Evolutionary conservation across 2,113 vertebrate genomes (phyloP).

Genomic region (Petroica traversi): DNA sequence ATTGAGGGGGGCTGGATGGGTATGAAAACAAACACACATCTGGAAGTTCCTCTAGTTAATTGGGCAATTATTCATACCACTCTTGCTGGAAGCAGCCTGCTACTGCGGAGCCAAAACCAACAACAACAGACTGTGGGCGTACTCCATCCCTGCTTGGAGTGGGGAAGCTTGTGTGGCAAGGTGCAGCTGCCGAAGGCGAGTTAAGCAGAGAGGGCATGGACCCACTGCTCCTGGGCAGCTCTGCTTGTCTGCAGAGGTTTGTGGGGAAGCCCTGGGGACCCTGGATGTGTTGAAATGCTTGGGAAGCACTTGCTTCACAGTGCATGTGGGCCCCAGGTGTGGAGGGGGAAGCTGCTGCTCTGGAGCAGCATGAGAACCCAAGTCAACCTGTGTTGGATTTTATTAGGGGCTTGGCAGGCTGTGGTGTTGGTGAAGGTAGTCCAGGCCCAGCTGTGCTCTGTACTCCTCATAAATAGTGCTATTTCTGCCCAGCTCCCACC

Average conservation of each 20-base stretch:
- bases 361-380: neutral
- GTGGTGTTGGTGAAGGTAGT: conserved; percentile 36
- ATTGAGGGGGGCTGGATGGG: conserved; percentile 33
- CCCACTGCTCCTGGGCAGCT: neutral
- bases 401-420: conserved; percentile 49
- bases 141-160: neutral
- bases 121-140: conserved; percentile 19
- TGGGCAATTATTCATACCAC: conserved; percentile 72
- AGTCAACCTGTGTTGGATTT: conserved; percentile 26
- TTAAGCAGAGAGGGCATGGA: neutral
- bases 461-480: conserved; percentile 50
- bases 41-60: conserved; percentile 72
- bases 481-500: conserved; percentile 4
- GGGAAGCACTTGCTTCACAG: neutral
- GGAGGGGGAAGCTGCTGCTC: neutral
- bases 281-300: neutral
- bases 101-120: conserved; percentile 62
- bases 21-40: conserved; percentile 69
- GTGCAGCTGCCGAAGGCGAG: neutral
- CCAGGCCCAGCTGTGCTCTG: conserved; percentile 35
- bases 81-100: conserved; percentile 62
- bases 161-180: neutral
- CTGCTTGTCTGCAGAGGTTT: neutral
- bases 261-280: neutral
- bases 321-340: neutral